Evolutionary conservation across 2,113 vertebrate genomes (phyloP), one percentile per base, ranked within the genome.

Genomic region (Phalacrocorax pelagicus): DNA sequence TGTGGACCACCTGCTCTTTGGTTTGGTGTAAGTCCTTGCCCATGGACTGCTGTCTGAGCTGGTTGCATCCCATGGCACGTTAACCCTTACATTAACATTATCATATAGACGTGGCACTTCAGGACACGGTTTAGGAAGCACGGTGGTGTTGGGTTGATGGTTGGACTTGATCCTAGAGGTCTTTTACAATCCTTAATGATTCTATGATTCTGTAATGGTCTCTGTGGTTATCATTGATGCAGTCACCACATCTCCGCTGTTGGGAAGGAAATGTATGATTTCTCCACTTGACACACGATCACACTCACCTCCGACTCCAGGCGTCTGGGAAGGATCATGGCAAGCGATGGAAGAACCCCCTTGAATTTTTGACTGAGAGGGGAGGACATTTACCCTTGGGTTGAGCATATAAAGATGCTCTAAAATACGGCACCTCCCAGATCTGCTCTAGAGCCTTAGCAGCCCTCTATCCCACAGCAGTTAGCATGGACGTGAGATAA

Each of bases 251-350:
- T 23, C n/a, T 38, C 38, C 0, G 0, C 19, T 52, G 6, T 1
- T 0, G 1, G 27, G 59, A 84, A 51, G 24, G 46, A 84, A 81
- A 12, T 58, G 32, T 9, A 46, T 5, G 1, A 80, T 72, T 69
- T 81, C 49, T 77, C 12, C 24, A 6, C 57, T 77, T 5, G 2
- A 69, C 59, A 27, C 14, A 44, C 0, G 0, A 54, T 34, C 51
- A 36, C 10, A n/a, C 15, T 63, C 32, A 69, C 6, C 22, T 14
- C 8, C 58, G 51, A 2, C 3, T 27, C 36, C 42, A 4, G 5
- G 32, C 4, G 7, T 16, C 44, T 38, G 54, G 16, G 40, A 89
- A 81, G 59, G 59, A 81, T 34, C 11, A 61, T 3, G 17, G 9
- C 34, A 65, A 65, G 32, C 5, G 3, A 42, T 1, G 2, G 49